These are phyloP conservation scores for Bettongia penicillata DNA, from an alignment of 2,113 vertebrate genomes.

Conservation along the genomic window DNA sequence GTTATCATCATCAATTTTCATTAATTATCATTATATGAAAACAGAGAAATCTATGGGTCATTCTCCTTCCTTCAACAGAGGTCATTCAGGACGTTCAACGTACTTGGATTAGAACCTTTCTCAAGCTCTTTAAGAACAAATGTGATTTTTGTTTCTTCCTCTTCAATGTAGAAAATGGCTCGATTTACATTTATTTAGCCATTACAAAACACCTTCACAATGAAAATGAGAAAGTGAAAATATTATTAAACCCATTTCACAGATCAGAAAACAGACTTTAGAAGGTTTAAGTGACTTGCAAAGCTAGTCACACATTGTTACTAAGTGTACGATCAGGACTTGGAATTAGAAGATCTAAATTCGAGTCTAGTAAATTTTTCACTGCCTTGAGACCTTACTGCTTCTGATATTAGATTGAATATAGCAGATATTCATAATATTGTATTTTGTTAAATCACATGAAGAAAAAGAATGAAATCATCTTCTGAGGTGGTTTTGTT, in stretches of 20 bases:
- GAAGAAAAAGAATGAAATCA: background rate
- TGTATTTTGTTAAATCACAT: background rate
- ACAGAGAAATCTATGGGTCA: too few relatives aligned
- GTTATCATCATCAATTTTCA: too few relatives aligned
- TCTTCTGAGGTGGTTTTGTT: background rate
- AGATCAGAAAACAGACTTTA: too few relatives aligned
- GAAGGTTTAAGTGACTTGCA: background rate
- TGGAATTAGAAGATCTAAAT: background rate
- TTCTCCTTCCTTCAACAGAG: too few relatives aligned
- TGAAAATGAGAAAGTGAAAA: background rate
- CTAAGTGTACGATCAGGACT: background rate
- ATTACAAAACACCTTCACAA: background rate
- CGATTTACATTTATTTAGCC: background rate
- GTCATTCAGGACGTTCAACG: too few relatives aligned
- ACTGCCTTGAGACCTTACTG: background rate
- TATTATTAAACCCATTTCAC: background rate
- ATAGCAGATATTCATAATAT: background rate
- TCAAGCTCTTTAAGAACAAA: constrained; percentile 17
- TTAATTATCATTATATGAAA: too few relatives aligned
- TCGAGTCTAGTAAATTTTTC: background rate
- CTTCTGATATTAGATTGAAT: background rate
- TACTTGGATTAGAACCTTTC: background rate
- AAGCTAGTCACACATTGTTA: background rate
- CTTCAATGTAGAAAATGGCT: background rate
- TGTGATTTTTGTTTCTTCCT: background rate